These are phyloP conservation scores for Ennomos erosarius DNA, from an alignment of 2,888 invertebrate species.

Conservation along the genomic window DNA sequence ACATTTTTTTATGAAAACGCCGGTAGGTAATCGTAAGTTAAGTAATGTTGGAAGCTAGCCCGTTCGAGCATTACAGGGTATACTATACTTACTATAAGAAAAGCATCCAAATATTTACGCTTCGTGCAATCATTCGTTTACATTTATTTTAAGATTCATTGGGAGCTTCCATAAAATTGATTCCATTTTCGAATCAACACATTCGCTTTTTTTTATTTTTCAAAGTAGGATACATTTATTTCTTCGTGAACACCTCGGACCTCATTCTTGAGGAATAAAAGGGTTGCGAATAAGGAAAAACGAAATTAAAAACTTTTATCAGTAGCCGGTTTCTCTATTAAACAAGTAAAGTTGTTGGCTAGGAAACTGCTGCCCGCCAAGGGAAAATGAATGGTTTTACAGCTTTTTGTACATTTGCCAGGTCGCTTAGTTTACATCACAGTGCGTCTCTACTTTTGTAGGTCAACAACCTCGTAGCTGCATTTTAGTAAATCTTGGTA, in stretches of 20 bases:
- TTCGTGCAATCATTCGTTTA: no score
- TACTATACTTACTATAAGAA: no score
- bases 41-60: no score
- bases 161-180: no score
- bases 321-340: conserved; percentile 6
- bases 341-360: conserved; percentile 32
- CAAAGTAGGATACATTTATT: not conserved
- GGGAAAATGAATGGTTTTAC: conserved; percentile 33
- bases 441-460: conserved; percentile 35
- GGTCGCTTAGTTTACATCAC: conserved; percentile 34
- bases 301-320: conserved; percentile 14
- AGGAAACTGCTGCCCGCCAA: conserved; percentile 12
- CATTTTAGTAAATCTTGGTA: not conserved
- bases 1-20: no score
- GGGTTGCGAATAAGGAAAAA: conserved; percentile 15
- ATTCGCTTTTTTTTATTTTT: no score
- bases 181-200: no score
- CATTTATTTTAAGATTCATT: no score
- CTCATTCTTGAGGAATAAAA: conserved; percentile 21
- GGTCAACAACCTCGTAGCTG: conserved; percentile 42
- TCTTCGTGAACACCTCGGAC: conserved; percentile 8
- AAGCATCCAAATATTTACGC: no score
- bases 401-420: conserved; percentile 55
- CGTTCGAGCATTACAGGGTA: no score
- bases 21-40: no score